Evolutionary conservation across 1,140 invertebrate genomes (phyloP), one percentile per base, ranked within the genome.

Genomic region (Ceratosolen solmsi): DNA sequence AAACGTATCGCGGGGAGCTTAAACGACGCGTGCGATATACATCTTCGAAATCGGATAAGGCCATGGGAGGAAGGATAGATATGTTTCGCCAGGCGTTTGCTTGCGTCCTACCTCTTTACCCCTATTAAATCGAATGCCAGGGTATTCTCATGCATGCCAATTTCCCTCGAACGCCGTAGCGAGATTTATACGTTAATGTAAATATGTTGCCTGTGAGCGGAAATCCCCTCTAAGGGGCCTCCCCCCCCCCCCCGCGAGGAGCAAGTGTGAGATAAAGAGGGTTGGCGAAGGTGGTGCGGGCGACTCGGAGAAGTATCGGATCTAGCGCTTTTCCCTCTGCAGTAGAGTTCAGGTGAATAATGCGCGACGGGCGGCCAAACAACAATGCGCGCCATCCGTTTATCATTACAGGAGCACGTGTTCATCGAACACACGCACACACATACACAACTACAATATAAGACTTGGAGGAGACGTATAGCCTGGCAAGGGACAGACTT

Each of bases 71-170:
- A 85, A 87, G 87, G 87, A 89, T 89, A 88, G 89, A 90, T 89
- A 89, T 87, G 89, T 90, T 89, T 88, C 85, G 86, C 30, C 22
- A 20, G 49, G 33, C 65, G 38, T 70, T 38, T 30, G 49, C 63
- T 56, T n/a, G 51, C 68, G 11, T 46, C 65, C 33, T 88, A 51
- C 49, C 73, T 74, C 87, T 89, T 89, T 89, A 88, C 87, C 84
- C 87, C 88, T 86, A 89, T 90, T 90, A 90, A 90, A 90, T 90
- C 89, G 89, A 90, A 90, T 86, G 88, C 88, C 88, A 86, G 81
- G 85, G 84, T 86, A 88, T 90, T 90, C 88, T 90, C 89, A 89
- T 90, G 89, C 89, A 90, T 90, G 89, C 89, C 89, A 90, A 90
- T 90, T 90, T 84, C 85, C 84, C 65, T 27, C 25, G 46, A 74